Evolutionary conservation across 2,888 invertebrate species (phyloP).

Genomic region (Microplitis manilae): DNA sequence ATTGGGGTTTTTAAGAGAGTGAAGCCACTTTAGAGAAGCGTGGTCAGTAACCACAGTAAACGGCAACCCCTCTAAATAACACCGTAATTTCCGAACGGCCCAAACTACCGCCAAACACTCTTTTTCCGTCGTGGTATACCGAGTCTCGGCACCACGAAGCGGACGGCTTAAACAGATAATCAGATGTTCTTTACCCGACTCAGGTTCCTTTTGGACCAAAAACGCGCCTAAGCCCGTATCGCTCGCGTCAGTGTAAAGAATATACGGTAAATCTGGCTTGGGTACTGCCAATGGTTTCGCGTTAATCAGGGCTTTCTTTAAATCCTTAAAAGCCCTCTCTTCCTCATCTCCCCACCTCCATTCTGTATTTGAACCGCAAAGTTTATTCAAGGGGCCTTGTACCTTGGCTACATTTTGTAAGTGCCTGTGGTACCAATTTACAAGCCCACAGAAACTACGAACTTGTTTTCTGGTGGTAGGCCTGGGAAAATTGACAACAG

Average conservation of each 20-base stretch:
- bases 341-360: slow-evolving; percentile 22
- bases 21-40: slow-evolving; percentile 49
- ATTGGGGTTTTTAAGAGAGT: slow-evolving; percentile 49
- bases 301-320: background rate
- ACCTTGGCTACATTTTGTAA: background rate
- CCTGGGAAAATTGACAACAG: background rate
- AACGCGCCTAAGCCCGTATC: too few species aligned
- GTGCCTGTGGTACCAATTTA: slow-evolving; percentile 44
- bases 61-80: too few species aligned
- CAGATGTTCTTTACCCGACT: too few species aligned
- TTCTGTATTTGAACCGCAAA: background rate
- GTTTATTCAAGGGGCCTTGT: background rate
- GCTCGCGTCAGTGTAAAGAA: too few species aligned
- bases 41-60: too few species aligned
- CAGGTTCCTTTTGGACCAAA: too few species aligned
- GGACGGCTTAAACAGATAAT: too few species aligned
- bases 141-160: too few species aligned
- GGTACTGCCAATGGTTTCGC: background rate
- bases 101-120: too few species aligned
- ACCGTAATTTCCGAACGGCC: too few species aligned
- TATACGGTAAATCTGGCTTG: too few species aligned
- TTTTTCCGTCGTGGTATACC: too few species aligned
- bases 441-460: slow-evolving; percentile 37
- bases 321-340: slow-evolving; percentile 9
- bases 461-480: slow-evolving; percentile 36